Evolutionary conservation across 2,888 invertebrate genomes (phyloP), one percentile per base, ranked within the genome.

Genomic region (Melinaea menophilus): DNA sequence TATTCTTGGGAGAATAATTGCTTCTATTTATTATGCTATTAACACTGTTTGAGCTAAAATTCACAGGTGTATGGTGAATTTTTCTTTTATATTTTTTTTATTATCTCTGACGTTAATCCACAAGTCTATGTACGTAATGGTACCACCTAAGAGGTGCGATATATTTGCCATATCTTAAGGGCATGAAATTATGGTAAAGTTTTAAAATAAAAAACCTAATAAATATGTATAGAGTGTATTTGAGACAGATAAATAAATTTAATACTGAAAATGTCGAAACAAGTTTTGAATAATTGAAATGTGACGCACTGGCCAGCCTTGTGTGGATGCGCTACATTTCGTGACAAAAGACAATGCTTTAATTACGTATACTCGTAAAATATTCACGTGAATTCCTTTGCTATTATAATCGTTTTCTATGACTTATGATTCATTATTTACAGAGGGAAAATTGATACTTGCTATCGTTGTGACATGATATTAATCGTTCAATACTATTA

Each of bases 301-400:
- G 75, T 89, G 89, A 90, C 89, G 89, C 82, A 85, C 81, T 71
- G 73, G 70, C 66, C 79, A 86, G 83, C 89, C 89, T 89, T 85
- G 87, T 72, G 71, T 71, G 72, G 82, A 82, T 82, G 81, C 82
- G 83, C 79, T 78, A 79, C 80, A 82, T 86, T 86, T 87, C 80
- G 79, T 83, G 84, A 85, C 71, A 63, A 47, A 57, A 60, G 58
- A 65, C 55, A 63, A 66, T 55, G 63, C 51, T 51, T 31, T 31
- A 31, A 51, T 31, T 31, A 31, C 51, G 31, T 51, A 51, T 51
- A 31, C 51, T 51, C 51, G 31, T 9, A 41, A 7, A 37, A 37
- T 7, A 41, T 9, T 51, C 51, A 22, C 31, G 31, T 51, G 7
- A 5, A 51, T 51, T 51, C 51, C 31, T 51, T 31, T 12, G 13